Conservation (phyloP, 1,140 invertebrate genomes). For the Ganaspis sp. region DNA sequence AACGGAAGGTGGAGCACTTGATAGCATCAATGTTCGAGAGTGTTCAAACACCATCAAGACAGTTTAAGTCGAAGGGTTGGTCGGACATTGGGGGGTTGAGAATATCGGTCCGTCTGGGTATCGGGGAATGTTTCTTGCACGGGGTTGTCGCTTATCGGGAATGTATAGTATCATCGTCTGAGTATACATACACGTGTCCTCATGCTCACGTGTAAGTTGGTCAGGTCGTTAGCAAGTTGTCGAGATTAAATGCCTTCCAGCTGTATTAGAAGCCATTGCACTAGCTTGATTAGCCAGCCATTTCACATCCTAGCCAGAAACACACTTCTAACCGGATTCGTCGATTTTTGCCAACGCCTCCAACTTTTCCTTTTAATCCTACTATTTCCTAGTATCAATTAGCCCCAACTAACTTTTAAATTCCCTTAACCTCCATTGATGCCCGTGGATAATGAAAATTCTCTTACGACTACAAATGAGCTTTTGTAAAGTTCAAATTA, state of each 20-base stretch:
- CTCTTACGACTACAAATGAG: constrained; percentile 34
- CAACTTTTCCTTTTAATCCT: constrained; percentile 1
- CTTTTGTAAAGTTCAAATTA: neutral
- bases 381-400: constrained; percentile 6
- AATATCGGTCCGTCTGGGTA: constrained; percentile 40
- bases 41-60: constrained; percentile 49
- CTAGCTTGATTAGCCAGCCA: constrained; percentile 68
- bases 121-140: constrained; percentile 69
- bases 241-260: constrained; percentile 75
- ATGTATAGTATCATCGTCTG: constrained; percentile 66
- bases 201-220: constrained; percentile 64
- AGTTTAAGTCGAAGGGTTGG: constrained; percentile 53
- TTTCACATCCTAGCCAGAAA: neutral
- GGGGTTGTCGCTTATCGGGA: constrained; percentile 72
- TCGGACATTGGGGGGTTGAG: constrained; percentile 49
- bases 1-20: constrained; percentile 37
- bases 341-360: neutral
- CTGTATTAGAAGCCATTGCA: constrained; percentile 70
- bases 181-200: constrained; percentile 52
- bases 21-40: constrained; percentile 49
- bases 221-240: constrained; percentile 77
- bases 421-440: neutral
- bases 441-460: constrained; percentile 24
- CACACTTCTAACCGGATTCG: neutral
- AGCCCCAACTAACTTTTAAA: neutral